These are phyloP conservation scores for Poecilia wingei DNA, from an alignment of 2,797 vertebrate genomes.

Conservation along the genomic window DNA sequence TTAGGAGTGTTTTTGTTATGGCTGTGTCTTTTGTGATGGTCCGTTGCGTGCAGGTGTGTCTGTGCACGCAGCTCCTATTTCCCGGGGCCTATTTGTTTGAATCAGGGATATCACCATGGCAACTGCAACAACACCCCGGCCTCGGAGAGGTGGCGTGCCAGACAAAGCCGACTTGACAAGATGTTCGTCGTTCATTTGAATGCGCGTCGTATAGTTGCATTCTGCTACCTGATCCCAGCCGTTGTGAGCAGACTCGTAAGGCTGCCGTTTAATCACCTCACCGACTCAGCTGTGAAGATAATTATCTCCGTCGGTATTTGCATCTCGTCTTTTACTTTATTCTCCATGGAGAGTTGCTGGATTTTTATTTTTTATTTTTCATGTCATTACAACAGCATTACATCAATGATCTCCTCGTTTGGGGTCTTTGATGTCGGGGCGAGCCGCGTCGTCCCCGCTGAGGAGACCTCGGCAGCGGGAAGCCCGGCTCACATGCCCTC, in stretches of 20 bases:
- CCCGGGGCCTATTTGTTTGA: constrained; percentile 54
- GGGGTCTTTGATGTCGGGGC: constrained; percentile 58
- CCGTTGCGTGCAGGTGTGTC: constrained; percentile 67
- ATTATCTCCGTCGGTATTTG: constrained; percentile 10
- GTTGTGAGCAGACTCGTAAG: constrained; percentile 27
- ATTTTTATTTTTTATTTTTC: constrained; percentile 43
- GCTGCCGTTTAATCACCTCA: constrained; percentile 12
- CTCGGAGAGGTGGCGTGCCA: constrained; percentile 36
- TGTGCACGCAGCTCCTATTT: constrained; percentile 24
- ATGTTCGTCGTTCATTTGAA: constrained; percentile 34
- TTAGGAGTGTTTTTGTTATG: constrained; percentile 62
- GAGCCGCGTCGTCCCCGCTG: constrained; percentile 43
- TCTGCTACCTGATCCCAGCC: constrained; percentile 15
- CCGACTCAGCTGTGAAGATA: neutral
- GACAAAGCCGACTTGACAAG: constrained; percentile 48
- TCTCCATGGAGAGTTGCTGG: constrained; percentile 42
- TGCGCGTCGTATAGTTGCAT: constrained; percentile 37
- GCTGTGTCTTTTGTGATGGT: constrained; percentile 53
- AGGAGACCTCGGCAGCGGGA: constrained; percentile 55
- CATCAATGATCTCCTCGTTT: constrained; percentile 58
- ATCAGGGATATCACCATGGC: constrained; percentile 51
- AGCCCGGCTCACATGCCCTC: constrained; percentile 53
- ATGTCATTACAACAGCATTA: constrained; percentile 68
- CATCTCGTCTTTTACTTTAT: constrained; percentile 27
- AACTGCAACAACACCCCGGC: constrained; percentile 61